A percentile compares a stretch with the other conserved stretches of the same genome.
phyloP scores from a whole-genome alignment of 2,888 invertebrate genomes.

The Copidosoma aretas region DNA sequence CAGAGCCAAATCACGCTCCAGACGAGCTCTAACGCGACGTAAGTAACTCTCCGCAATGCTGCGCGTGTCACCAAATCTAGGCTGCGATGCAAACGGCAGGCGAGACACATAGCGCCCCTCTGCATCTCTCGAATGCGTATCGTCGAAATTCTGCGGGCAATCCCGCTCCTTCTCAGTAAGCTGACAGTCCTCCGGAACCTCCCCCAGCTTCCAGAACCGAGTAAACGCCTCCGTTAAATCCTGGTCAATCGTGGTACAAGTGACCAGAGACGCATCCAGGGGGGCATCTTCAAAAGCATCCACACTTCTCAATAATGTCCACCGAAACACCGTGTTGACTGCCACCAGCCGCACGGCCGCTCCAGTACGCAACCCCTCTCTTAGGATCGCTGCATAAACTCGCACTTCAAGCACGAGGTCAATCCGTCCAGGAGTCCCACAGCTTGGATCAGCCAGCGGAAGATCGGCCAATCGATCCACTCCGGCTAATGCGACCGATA shows the following conservation, averaged over 20 bases:
- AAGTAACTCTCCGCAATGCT: not conserved
- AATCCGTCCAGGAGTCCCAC: too few relatives aligned
- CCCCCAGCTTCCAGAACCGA: conserved; percentile 12
- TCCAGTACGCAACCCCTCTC: too few relatives aligned
- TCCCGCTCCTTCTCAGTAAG: not conserved
- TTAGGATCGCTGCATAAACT: too few relatives aligned
- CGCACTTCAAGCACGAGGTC: too few relatives aligned
- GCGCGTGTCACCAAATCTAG: not conserved
- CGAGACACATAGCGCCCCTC: conserved; percentile 5
- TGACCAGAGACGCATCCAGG: too few relatives aligned
- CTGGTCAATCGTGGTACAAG: not conserved
- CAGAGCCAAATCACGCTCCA: not conserved
- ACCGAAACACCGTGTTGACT: too few relatives aligned
- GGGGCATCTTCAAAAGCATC: too few relatives aligned
- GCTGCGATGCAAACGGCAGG: not conserved
- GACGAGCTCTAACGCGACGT: not conserved
- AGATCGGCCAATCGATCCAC: too few relatives aligned
- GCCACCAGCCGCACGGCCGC: too few relatives aligned
- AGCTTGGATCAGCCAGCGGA: too few relatives aligned
- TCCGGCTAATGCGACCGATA: too few relatives aligned
- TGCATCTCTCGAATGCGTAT: not conserved
- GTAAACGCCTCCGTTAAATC: not conserved
- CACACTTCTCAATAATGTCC: too few relatives aligned
- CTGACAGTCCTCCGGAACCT: not conserved
- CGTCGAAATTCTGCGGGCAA: not conserved